Conservation (phyloP, 1,140 invertebrate species). For the Mycetomoellerius zeteki region DNA sequence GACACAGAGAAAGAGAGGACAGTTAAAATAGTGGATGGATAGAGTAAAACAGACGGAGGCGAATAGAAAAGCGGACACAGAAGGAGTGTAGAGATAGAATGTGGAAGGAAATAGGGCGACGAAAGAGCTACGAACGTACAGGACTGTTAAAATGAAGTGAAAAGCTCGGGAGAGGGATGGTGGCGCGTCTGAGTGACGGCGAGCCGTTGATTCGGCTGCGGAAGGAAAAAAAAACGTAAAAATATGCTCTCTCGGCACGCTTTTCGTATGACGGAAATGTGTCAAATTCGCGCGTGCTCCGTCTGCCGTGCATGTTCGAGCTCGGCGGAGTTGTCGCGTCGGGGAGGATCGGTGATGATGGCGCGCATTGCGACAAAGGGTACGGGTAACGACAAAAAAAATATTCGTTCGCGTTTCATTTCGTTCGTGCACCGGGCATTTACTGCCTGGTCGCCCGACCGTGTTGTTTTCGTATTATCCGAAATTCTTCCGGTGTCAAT, state of each 20-base stretch:
- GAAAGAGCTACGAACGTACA: conserved; percentile 51
- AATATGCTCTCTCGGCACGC: conserved; percentile 71
- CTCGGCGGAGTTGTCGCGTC: not conserved
- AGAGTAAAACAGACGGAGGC: conserved; percentile 7
- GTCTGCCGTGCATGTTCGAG: conserved; percentile 46
- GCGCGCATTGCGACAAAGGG: conserved; percentile 7
- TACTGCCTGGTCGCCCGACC: conserved; percentile 9
- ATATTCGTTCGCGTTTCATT: conserved; percentile 36
- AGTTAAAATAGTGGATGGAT: not conserved
- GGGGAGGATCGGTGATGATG: conserved; percentile 39
- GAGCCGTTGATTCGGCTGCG: conserved; percentile 33
- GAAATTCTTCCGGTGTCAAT: conserved; percentile 60
- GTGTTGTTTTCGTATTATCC: conserved; percentile 66
- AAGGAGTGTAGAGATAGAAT: conserved; percentile 5
- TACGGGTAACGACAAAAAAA: conserved; percentile 28
- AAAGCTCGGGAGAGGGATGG: conserved; percentile 55
- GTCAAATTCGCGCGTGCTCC: conserved; percentile 72
- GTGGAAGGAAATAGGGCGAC: conserved; percentile 3
- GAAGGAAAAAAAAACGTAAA: conserved; percentile 56
- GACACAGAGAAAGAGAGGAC: not conserved
- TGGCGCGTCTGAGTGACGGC: conserved; percentile 13
- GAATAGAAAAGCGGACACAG: conserved; percentile 5
- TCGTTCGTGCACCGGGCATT: not conserved
- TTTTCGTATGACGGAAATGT: conserved; percentile 71
- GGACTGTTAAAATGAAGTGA: conserved; percentile 71